Base-by-base conservation (phyloP, 2,113 vertebrate species). In the Mormoops blainvillei region DNA sequence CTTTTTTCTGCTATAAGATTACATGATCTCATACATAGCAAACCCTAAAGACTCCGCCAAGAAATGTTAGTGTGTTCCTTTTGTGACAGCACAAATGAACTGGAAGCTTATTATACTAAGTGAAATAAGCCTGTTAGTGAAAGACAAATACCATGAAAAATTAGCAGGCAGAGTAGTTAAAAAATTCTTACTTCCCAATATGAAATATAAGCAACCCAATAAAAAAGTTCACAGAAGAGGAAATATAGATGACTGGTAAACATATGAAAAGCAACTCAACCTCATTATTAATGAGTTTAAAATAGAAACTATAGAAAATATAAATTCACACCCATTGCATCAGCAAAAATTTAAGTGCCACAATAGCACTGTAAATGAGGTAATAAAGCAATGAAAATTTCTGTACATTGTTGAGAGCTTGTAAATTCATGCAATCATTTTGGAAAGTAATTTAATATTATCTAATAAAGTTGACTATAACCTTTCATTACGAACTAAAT, bases 391-490 rank as follows among this genome's bases (percentile, higher is more conserved):
- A 67, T 67, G 18, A 91, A 87, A 88, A 50, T 70, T 84, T 50
- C 8, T 77, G 12, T 68, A 65, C 5, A n/a, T 63, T 87, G 38
- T 85, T 68, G 38, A 91, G 70, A 50, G 15, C 61, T 94, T 91
- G 9, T 67, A 87, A 94, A 73, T 78, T 83, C 19, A 6, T 43
- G 43, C 3, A 74, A 18, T 0, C 14, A 36, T 88, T 82, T 93
- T 87, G 77, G 45, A 80, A 45, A 88, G 54, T 68, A 91, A 84
- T 92, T 89, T 92, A 92, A 84, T 54, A 68, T 33, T 38, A 74
- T n/a, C 63, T 95, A 87, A 43, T 71, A 91, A 92, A 90, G 12
- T 54, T 63, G 19, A 48, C 50, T 45, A 16, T 45, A 63, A 54
- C 6, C 3, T 71, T 96, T 78, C 48, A 88, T 16, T 78, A 26